These are phyloP conservation scores for Synanthedon andrenaeformis DNA, from an alignment of 2,888 invertebrate species.

Conservation along the genomic window DNA sequence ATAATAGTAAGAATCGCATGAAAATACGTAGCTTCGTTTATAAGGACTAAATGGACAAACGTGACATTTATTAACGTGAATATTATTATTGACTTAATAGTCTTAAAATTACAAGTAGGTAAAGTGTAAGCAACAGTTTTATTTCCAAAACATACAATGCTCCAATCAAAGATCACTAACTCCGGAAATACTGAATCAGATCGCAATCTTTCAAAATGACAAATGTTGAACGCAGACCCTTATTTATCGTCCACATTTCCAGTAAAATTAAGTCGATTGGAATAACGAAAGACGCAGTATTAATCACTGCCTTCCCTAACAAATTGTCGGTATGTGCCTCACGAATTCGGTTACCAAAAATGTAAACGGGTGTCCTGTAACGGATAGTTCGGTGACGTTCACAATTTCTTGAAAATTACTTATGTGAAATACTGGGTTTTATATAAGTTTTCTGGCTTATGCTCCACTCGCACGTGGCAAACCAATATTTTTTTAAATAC, in stretches of 20 bases:
- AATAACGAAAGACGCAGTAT: constrained; percentile 50
- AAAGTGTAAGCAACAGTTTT: not conserved
- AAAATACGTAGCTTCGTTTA: too few relatives aligned
- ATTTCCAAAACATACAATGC: not conserved
- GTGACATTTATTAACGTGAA: too few relatives aligned
- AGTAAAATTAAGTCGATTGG: constrained; percentile 55
- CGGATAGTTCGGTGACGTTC: not conserved
- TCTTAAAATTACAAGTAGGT: too few relatives aligned
- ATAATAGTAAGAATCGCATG: too few relatives aligned
- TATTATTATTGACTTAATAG: too few relatives aligned
- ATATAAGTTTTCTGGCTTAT: too few relatives aligned
- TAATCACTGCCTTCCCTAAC: constrained; percentile 52
- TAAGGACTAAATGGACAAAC: too few relatives aligned
- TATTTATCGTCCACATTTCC: constrained; percentile 42
- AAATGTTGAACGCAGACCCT: constrained; percentile 34
- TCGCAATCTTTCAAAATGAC: constrained; percentile 56
- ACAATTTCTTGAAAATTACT: too few relatives aligned
- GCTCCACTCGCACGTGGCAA: too few relatives aligned
- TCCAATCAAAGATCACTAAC: constrained; percentile 5
- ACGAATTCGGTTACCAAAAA: constrained; percentile 24
- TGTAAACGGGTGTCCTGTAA: constrained; percentile 4
- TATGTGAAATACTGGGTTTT: too few relatives aligned
- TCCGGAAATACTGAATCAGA: constrained; percentile 47
- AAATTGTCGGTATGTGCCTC: constrained; percentile 42
- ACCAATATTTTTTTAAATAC: too few relatives aligned